Percentiles rank a stretch among this genome's conserved stretches.
These are phyloP conservation scores for Gadus chalcogrammus DNA, from an alignment of 2,113 vertebrate genomes.

Conservation along the genomic window DNA sequence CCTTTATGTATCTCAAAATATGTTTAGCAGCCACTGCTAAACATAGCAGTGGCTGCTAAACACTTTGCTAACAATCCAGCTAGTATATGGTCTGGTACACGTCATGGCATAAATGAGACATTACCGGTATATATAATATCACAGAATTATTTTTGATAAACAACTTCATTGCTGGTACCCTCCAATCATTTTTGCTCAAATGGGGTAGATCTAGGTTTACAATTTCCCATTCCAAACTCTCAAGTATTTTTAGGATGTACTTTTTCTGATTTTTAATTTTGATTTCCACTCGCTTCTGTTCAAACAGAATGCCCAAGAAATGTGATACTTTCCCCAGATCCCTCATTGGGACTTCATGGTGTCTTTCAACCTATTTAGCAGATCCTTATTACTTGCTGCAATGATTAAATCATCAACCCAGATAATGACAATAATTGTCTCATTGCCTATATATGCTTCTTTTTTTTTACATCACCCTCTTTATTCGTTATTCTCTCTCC, in stretches of 20 bases:
- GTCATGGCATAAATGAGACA: slow-evolving; percentile 24
- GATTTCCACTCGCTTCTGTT: slow-evolving; percentile 17
- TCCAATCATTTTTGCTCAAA: slow-evolving; percentile 23
- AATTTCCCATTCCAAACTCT: slow-evolving; percentile 28
- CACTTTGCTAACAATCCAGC: slow-evolving; percentile 28
- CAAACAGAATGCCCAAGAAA: slow-evolving; percentile 39
- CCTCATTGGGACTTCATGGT: slow-evolving; percentile 13
- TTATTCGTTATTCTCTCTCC: not conserved
- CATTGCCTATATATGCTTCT: too few species aligned
- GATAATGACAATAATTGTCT: too few species aligned
- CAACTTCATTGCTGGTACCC: not conserved
- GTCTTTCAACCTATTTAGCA: too few species aligned
- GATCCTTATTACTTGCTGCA: too few species aligned
- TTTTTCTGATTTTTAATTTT: slow-evolving; percentile 24
- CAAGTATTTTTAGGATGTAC: slow-evolving; percentile 22
- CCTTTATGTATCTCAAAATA: not conserved
- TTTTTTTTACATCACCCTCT: not conserved
- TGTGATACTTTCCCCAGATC: slow-evolving; percentile 30
- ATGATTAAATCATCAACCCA: too few species aligned
- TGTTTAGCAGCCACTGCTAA: slow-evolving; percentile 15
- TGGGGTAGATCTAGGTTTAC: slow-evolving; percentile 32
- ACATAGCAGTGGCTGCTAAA: too few species aligned
- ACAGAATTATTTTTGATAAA: slow-evolving; percentile 7
- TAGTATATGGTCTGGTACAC: slow-evolving; percentile 31
- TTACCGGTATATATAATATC: slow-evolving; percentile 22